Evolutionary conservation across 2,113 vertebrate species (phyloP).

Genomic region (Gila orcuttii): DNA sequence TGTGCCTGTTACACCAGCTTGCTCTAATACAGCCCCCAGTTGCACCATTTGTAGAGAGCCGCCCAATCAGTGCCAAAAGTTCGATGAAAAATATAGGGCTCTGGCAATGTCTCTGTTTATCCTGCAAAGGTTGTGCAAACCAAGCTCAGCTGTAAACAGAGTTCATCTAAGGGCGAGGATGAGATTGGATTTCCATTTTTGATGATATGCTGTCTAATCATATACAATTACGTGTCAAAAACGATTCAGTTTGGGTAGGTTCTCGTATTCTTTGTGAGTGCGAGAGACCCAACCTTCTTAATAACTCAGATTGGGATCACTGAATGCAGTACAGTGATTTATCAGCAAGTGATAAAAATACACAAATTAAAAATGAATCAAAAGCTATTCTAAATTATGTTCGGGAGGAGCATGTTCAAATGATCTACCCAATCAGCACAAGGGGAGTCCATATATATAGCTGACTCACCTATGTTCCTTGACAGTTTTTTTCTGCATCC

Average conservation of each 20-base stretch:
- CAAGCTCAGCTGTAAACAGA: conserved; percentile 4
- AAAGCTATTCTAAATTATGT: not conserved
- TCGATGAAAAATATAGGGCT: conserved; percentile 32
- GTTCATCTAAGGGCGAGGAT: not conserved
- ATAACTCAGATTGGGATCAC: not conserved
- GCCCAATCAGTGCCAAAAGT: conserved; percentile 41
- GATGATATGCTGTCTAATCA: conserved; percentile 45
- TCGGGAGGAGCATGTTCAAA: too few relatives aligned
- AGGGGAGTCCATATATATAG: too few relatives aligned
- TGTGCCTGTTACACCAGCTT: conserved; percentile 46
- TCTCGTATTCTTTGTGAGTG: not conserved
- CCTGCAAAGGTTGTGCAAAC: conserved; percentile 20
- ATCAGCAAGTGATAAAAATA: not conserved
- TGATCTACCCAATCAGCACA: too few relatives aligned
- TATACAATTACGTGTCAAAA: not conserved
- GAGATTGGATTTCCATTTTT: conserved; percentile 50
- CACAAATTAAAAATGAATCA: not conserved
- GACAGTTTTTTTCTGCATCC: too few relatives aligned
- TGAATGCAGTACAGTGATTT: not conserved
- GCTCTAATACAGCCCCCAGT: conserved; percentile 43
- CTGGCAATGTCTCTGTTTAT: conserved; percentile 40
- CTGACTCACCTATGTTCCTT: too few relatives aligned
- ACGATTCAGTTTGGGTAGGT: not conserved
- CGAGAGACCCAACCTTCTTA: not conserved
- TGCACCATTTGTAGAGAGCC: conserved; percentile 22